Evolutionary conservation across 2,113 vertebrate species (phyloP), one percentile per base, ranked within the genome.

Genomic region (Penelope pileata): DNA sequence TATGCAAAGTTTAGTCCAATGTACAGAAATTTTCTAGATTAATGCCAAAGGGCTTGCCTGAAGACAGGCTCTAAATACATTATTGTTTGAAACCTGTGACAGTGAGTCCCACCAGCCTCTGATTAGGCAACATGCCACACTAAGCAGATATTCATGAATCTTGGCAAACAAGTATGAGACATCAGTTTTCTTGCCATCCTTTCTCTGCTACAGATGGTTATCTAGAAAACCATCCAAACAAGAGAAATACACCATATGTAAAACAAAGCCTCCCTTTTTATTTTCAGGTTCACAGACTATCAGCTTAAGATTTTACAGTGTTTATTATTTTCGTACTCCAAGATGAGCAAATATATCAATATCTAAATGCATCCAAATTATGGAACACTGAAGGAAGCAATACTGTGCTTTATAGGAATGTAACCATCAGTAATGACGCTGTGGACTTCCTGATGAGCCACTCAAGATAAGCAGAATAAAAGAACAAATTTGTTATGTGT

Each of bases 121-220:
- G 92, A 84, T 95, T 85, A 94, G 89, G 92, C 95, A 95, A 29
- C 4, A 4, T 75, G 93, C 96, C 95, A 96, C 72, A n/a, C 83
- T 88, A 90, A 90, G 95, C 92, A 96, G 83, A 92, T 96, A 97
- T 91, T 93, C 91, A 96, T 88, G 94, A 94, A 90, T 96, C 89
- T 93, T 96, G 96, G 94, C 95, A 95, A 83, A 40, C 59, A 67
- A 91, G 66, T 54, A 77, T 51, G 88, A 95, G 77, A 84, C 95
- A 92, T 93, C 91, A 72, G 80, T 91, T 96, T 90, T 78, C 87
- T 91, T 91, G 83, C 91, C 94, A 96, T 96, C 88, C 64, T 91
- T 87, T 83, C 86, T 56, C 54, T 86, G 83, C 73, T 94, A 86
- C 94, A 97, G 90, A 96, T 96, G 94, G 95, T 88, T 95, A 93